phyloP scores from a whole-genome alignment of 2,797 vertebrate species.

The Silurus aristotelis region DNA sequence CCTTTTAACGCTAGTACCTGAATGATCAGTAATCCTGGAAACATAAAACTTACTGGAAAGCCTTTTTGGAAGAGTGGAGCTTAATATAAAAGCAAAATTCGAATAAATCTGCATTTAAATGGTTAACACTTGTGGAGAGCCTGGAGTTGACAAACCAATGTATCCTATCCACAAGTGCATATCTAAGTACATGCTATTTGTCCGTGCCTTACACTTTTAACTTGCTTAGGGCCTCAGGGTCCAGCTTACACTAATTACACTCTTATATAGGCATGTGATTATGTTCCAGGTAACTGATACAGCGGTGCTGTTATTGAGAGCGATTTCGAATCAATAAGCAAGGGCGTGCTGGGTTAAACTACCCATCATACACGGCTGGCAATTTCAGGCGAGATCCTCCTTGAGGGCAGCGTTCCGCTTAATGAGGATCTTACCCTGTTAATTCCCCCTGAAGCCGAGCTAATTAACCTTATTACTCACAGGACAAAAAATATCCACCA shows the following conservation, averaged over 20 bases:
- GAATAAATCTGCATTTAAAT: background rate
- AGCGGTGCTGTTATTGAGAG: background rate
- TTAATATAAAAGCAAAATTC: background rate
- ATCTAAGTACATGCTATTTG: background rate
- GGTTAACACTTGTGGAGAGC: background rate
- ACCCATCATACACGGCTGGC: constrained; percentile 31
- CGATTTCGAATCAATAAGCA: constrained; percentile 28
- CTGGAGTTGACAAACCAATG: background rate
- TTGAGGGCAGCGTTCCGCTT: constrained; percentile 52
- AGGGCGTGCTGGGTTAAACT: constrained; percentile 40
- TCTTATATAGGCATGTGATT: background rate
- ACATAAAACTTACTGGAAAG: background rate
- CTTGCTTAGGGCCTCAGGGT: background rate
- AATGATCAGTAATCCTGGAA: background rate
- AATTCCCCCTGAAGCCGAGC: constrained; percentile 74
- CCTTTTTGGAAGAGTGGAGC: background rate
- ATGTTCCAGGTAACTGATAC: constrained; percentile 6
- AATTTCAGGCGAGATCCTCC: constrained; percentile 34
- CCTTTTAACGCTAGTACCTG: no score
- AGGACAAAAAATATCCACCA: constrained; percentile 69
- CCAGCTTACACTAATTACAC: constrained; percentile 26
- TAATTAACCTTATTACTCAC: constrained; percentile 79
- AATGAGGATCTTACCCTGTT: constrained; percentile 70
- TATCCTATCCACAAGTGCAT: background rate
- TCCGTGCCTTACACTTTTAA: background rate